Conservation (phyloP, 2,113 vertebrate species). For the Odocoileus hemionus region DNA sequence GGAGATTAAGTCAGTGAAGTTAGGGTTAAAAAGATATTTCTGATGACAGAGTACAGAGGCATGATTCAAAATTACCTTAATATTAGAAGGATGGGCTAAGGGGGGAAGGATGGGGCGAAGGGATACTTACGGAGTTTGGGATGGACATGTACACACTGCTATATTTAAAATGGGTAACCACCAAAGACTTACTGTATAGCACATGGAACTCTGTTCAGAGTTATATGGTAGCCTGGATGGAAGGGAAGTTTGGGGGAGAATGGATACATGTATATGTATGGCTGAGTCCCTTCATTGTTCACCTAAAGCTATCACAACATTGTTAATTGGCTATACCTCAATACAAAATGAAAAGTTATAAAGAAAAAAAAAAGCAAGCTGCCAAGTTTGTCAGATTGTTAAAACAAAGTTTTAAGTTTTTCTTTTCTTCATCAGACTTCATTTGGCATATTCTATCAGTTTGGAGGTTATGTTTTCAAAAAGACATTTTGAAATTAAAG, state of each 20-base stretch:
- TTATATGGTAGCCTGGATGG: not conserved
- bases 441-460: not conserved
- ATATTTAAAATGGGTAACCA: not conserved
- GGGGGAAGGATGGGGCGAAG: not conserved
- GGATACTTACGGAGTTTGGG: not conserved
- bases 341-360: not conserved
- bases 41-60: not conserved
- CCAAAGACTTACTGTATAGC: not conserved
- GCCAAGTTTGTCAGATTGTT: not conserved
- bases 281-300: not conserved
- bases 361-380: not conserved
- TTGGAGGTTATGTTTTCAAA: slow-evolving; percentile 18
- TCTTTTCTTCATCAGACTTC: not conserved
- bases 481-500: slow-evolving; percentile 2
- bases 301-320: not conserved
- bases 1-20: not conserved
- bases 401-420: not conserved
- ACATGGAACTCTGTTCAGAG: not conserved
- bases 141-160: not conserved
- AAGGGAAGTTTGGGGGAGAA: not conserved
- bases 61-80: not conserved
- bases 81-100: not conserved
- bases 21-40: not conserved
- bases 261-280: not conserved
- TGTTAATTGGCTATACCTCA: not conserved